These are phyloP conservation scores for Mya arenaria DNA, from an alignment of 1,140 invertebrate species.

Conservation along the genomic window DNA sequence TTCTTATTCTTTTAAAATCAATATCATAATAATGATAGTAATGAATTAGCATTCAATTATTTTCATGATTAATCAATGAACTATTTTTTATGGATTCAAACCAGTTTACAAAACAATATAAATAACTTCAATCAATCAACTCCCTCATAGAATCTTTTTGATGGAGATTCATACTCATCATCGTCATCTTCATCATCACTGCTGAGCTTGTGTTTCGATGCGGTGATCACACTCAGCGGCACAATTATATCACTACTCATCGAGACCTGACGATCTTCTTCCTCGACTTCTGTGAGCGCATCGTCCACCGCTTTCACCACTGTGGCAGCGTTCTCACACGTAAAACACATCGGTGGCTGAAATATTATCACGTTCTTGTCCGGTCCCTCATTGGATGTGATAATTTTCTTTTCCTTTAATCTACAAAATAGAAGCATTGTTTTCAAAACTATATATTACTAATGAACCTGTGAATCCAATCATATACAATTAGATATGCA, in stretches of 20 bases:
- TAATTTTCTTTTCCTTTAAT: slow-evolving; percentile 93
- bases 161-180: slow-evolving; percentile 24
- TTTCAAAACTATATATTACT: too few relatives aligned
- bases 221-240: slow-evolving; percentile 32
- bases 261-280: slow-evolving; percentile 47
- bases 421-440: too few relatives aligned
- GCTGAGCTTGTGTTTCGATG: slow-evolving; percentile 3
- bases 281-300: slow-evolving; percentile 85
- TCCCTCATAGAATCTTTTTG: slow-evolving; percentile 65
- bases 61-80: too few relatives aligned
- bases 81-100: too few relatives aligned
- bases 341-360: slow-evolving; percentile 98
- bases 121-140: slow-evolving; percentile 65
- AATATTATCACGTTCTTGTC: slow-evolving; percentile 97
- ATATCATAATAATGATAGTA: too few relatives aligned
- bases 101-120: too few relatives aligned
- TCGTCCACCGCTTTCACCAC: slow-evolving; percentile 87
- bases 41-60: too few relatives aligned
- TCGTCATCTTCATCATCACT: slow-evolving; percentile 44
- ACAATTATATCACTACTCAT: slow-evolving; percentile 53
- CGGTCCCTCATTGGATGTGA: slow-evolving; percentile 97
- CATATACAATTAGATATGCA: too few relatives aligned
- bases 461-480: too few relatives aligned
- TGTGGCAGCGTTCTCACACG: slow-evolving; percentile 90
- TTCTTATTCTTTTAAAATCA: too few relatives aligned